Evolutionary conservation across 2,113 vertebrate genomes (phyloP).

Genomic region (Takifugu flavidus): DNA sequence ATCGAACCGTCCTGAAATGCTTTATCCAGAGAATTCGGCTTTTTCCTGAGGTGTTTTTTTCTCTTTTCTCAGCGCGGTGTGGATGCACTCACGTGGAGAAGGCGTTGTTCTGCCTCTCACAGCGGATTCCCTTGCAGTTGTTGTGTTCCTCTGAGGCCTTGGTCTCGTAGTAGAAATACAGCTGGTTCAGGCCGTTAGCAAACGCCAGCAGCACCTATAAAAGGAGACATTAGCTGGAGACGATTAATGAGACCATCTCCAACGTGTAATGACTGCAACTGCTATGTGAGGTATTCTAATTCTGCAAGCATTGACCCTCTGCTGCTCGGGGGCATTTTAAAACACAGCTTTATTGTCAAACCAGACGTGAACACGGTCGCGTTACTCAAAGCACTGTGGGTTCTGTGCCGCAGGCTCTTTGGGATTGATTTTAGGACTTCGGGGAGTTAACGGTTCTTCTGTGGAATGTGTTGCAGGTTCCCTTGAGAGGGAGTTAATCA

Average conservation of each 20-base stretch:
- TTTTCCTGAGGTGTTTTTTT: not conserved
- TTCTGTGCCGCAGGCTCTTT: not conserved
- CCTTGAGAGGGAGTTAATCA: constrained; percentile 33
- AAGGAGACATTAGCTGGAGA: not conserved
- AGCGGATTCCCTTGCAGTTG: constrained; percentile 96
- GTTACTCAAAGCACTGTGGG: constrained; percentile 16
- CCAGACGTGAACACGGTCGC: not conserved
- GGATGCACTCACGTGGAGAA: constrained; percentile 90
- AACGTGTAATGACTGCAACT: not conserved
- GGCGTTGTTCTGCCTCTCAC: constrained; percentile 96
- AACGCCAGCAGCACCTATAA: constrained; percentile 84
- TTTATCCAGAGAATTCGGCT: not conserved
- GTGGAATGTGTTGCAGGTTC: constrained; percentile 26
- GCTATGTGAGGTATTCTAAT: not conserved
- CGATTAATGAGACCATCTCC: not conserved
- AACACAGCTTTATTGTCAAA: constrained; percentile 4
- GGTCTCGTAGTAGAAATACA: constrained; percentile 98
- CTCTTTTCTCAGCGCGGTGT: no score
- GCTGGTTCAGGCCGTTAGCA: constrained; percentile 94
- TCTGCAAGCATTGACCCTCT: not conserved
- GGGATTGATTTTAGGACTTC: constrained; percentile 31
- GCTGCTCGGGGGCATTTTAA: constrained; percentile 1
- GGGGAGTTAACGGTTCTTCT: constrained; percentile 19
- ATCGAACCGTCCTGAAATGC: no score
- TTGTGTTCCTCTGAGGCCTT: constrained; percentile 92